phyloP scores from a whole-genome alignment of 2,888 invertebrate species.

The Hipparchia semele region DNA sequence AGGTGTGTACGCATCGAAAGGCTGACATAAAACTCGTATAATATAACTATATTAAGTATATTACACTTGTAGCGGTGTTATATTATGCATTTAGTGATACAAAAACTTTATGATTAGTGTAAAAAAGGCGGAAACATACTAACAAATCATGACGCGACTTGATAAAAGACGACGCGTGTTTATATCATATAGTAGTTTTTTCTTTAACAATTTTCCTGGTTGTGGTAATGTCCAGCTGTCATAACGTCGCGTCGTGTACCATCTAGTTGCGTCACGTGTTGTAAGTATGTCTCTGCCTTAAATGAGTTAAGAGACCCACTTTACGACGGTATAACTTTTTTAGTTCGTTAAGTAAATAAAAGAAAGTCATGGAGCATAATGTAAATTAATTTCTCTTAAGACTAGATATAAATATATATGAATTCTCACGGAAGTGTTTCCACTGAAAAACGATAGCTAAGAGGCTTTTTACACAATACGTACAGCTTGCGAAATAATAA shows the following conservation, averaged over 20 bases:
- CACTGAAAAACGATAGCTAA: slow-evolving; percentile 39
- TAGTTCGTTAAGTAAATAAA: slow-evolving; percentile 46
- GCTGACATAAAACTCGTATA: slow-evolving; percentile 73
- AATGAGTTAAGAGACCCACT: slow-evolving; percentile 57
- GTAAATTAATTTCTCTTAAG: slow-evolving; percentile 38
- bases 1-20: slow-evolving; percentile 42
- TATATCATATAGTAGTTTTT: not conserved
- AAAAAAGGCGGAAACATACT: slow-evolving; percentile 38
- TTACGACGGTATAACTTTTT: slow-evolving; percentile 42
- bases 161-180: not conserved
- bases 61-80: slow-evolving; percentile 74
- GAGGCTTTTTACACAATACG: not conserved
- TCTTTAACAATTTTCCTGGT: too few relatives aligned
- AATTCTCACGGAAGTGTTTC: slow-evolving; percentile 46
- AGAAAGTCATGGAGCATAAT: slow-evolving; percentile 68
- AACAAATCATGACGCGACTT: not conserved
- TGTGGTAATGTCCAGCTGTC: too few relatives aligned
- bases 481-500: not conserved
- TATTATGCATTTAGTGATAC: slow-evolving; percentile 75
- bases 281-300: not conserved
- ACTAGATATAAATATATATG: slow-evolving; percentile 35
- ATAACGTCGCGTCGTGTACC: too few relatives aligned
- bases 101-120: slow-evolving; percentile 67
- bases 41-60: slow-evolving; percentile 73
- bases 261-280: not conserved